Evolutionary conservation across 2,888 invertebrate species (phyloP), one percentile per base, ranked within the genome.

Genomic region (Scelioninae gen. 2): DNA sequence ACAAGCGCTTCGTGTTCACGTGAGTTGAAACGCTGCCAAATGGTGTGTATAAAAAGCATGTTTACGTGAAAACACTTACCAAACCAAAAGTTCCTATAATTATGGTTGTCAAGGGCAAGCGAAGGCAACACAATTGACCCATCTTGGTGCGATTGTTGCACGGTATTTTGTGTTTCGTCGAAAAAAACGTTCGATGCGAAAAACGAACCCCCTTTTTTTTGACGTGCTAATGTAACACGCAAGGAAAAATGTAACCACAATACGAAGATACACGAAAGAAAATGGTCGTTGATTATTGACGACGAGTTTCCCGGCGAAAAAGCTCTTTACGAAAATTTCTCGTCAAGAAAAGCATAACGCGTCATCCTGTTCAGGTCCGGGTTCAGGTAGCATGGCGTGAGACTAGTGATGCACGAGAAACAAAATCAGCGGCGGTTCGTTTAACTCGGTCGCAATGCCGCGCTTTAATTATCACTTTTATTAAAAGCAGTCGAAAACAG

Each of bases 51-150:
- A 60, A 69, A 61, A 74, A 74, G 65, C 58, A 18, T 46, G 63
- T 25, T 15, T 45, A 58, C 41, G 43, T 28, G 50, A 71, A 71
- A 75, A 18, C 43, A 81, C 84, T 80, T 70, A 86, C 86, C 83
- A 86, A 78, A 52, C 85, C 83, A 48, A 84, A 82, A 11, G 82
- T 81, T 16, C 83, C 82, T 52, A 86, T 83, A 10, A 86, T 81
- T 70, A 82, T 83, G 1, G 83, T 80, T 18, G 82, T 81, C 50
- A 84, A 74, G 46, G 85, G 81, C 65, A 81, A 67, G 16, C 82
- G 78, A 7, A 85, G 75, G 65, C 84, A 84, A 64, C 84, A 84
- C 41, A 81, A 48, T 28, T 78, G 78, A 39, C 53, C 75, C 83
- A 83, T 84, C 22, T 48, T 68, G 19, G 16, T 5, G 39, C 19